Evolutionary conservation across 2,888 invertebrate species (phyloP).

Genomic region (Morpho helenor): DNA sequence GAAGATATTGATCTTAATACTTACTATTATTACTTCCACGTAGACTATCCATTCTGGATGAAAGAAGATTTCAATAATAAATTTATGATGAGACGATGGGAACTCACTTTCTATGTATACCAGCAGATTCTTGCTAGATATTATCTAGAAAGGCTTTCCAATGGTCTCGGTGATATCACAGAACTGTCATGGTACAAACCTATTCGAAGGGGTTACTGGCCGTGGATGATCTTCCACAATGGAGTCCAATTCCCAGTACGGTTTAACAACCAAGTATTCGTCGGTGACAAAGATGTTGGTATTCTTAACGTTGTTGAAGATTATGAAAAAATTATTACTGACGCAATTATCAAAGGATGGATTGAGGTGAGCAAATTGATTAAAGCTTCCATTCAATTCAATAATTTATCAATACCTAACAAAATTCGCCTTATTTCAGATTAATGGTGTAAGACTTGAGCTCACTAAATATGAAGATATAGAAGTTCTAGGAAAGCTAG

Average conservation of each 20-base stretch:
- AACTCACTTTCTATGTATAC: constrained; percentile 79
- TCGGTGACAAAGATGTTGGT: constrained; percentile 47
- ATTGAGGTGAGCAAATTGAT: constrained; percentile 48
- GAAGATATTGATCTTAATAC: constrained; percentile 83
- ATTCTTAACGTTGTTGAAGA: constrained; percentile 54
- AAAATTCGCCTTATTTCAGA: constrained; percentile 33
- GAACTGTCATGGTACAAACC: constrained; percentile 68
- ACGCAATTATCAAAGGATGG: constrained; percentile 78
- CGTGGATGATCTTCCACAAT: constrained; percentile 74
- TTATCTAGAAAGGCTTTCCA: constrained; percentile 74
- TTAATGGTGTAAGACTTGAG: constrained; percentile 58
- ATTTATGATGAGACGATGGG: constrained; percentile 62
- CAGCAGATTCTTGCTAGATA: constrained; percentile 82
- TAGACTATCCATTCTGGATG: constrained; percentile 82
- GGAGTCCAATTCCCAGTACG: constrained; percentile 77
- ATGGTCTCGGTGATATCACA: constrained; percentile 63
- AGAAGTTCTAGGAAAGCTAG: constrained; percentile 74
- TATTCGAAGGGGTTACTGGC: constrained; percentile 76
- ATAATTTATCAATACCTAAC: too few relatives aligned
- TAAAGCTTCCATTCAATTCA: too few relatives aligned
- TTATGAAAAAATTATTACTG: constrained; percentile 76
- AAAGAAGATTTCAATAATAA: constrained; percentile 60
- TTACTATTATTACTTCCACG: constrained; percentile 81
- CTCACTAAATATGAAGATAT: constrained; percentile 69
- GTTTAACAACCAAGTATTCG: constrained; percentile 58